Conservation (phyloP, 2,113 vertebrate species). For the Haplochromis burtoni region DNA sequence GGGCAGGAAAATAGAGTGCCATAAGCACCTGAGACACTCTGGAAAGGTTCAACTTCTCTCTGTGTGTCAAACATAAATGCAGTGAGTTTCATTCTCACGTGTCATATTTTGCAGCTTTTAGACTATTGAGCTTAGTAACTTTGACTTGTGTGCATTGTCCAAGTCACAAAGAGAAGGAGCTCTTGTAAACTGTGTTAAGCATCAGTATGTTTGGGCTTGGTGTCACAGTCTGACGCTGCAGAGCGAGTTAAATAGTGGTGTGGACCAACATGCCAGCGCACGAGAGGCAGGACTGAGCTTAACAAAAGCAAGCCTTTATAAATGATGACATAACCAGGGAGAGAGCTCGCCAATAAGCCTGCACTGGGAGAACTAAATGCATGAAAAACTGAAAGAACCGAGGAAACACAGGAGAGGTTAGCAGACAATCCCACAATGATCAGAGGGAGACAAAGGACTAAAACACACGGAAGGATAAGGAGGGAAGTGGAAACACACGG, state of each 20-base stretch:
- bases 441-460: not conserved
- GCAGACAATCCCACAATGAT: not conserved
- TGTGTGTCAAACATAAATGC: not conserved
- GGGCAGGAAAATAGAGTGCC: not conserved
- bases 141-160: not conserved
- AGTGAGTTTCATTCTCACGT: not conserved
- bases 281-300: not conserved
- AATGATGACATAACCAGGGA: not conserved
- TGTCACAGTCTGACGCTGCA: not conserved
- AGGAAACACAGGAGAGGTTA: not conserved
- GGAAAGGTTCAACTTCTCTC: not conserved
- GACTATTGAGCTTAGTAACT: not conserved
- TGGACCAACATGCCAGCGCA: not conserved
- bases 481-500: not conserved
- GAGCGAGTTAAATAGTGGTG: not conserved
- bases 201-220: not conserved
- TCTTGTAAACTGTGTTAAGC: not conserved
- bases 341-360: not conserved
- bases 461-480: not conserved
- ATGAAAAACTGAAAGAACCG: rapidly evolving
- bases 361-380: not conserved
- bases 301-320: not conserved
- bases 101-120: not conserved
- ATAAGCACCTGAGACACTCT: not conserved
- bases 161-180: not conserved